phyloP scores from a whole-genome alignment of 2,113 vertebrate species.

The Ranitomeya variabilis region DNA sequence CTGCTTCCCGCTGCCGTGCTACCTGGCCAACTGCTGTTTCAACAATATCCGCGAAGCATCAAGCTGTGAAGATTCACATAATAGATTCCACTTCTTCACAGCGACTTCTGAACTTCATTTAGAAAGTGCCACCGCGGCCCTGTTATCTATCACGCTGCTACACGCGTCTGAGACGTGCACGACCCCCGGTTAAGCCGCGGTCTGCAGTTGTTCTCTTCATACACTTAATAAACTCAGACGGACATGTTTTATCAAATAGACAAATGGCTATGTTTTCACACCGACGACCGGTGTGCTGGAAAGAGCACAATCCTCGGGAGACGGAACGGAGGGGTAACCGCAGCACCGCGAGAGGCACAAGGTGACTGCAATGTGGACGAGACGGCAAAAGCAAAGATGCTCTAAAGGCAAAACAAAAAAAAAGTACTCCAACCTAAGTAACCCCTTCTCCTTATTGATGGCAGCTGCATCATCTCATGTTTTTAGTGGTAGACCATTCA shows the following conservation, averaged over 20 bases:
- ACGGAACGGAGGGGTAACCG: neutral
- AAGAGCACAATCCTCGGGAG: neutral
- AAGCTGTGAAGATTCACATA: constrained; percentile 51
- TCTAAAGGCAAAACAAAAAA: too few species aligned
- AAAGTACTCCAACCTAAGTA: neutral
- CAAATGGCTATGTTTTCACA: neutral
- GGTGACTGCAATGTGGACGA: neutral
- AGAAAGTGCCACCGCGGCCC: constrained; percentile 1
- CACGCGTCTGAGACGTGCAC: neutral
- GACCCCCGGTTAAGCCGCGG: constrained; percentile 19
- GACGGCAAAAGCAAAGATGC: neutral
- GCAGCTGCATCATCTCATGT: neutral
- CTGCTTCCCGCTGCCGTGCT: constrained; percentile 54
- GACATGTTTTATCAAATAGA: neutral
- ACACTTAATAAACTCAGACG: constrained; percentile 25
- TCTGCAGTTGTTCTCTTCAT: constrained; percentile 1
- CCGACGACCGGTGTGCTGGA: neutral
- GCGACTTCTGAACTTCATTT: constrained; percentile 37
- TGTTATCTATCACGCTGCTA: constrained; percentile 16
- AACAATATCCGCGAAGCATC: constrained; percentile 35
- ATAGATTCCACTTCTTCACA: constrained; percentile 31
- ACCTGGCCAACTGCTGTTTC: constrained; percentile 50
- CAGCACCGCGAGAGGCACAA: neutral
- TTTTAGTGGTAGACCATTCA: too few species aligned
- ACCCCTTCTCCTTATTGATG: neutral